Conservation (phyloP, 2,888 invertebrate species). For the Patella ulyssiponensis region DNA sequence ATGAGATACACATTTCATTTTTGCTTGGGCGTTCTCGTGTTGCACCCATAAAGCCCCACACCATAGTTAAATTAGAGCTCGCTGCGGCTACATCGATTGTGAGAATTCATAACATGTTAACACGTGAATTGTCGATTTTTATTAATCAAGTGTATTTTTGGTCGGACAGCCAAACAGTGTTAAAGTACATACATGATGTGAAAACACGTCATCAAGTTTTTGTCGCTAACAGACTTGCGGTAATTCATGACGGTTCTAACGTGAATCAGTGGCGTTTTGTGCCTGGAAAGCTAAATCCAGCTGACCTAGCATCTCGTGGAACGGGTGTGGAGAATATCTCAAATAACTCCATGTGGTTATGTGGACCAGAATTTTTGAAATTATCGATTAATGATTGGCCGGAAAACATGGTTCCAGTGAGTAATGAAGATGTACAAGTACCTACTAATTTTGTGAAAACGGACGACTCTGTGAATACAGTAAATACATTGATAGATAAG, state of each 20-base stretch:
- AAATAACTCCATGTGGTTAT: conserved; percentile 22
- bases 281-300: conserved; percentile 32
- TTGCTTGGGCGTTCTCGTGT: conserved; percentile 17
- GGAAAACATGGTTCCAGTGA: too few relatives aligned
- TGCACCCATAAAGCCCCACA: conserved; percentile 16
- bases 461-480: too few relatives aligned
- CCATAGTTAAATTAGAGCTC: conserved; percentile 17
- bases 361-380: conserved; percentile 35
- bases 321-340: conserved; percentile 20
- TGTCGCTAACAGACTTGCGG: conserved; percentile 19
- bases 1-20: conserved; percentile 12
- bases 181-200: conserved; percentile 20
- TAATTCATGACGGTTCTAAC: conserved; percentile 16
- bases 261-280: conserved; percentile 35
- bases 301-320: conserved; percentile 38
- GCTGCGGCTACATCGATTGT: conserved; percentile 18
- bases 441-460: too few relatives aligned
- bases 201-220: conserved; percentile 15
- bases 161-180: conserved; percentile 24
- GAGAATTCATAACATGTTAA: conserved; percentile 16
- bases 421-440: too few relatives aligned
- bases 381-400: conserved; percentile 9
- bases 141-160: conserved; percentile 15
- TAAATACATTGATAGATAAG: too few relatives aligned
- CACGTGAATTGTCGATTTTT: neutral